A percentile compares a stretch with the other conserved stretches of the same genome.
Conservation (phyloP, 2,797 vertebrate genomes). For the Anabacerthia variegaticeps region DNA sequence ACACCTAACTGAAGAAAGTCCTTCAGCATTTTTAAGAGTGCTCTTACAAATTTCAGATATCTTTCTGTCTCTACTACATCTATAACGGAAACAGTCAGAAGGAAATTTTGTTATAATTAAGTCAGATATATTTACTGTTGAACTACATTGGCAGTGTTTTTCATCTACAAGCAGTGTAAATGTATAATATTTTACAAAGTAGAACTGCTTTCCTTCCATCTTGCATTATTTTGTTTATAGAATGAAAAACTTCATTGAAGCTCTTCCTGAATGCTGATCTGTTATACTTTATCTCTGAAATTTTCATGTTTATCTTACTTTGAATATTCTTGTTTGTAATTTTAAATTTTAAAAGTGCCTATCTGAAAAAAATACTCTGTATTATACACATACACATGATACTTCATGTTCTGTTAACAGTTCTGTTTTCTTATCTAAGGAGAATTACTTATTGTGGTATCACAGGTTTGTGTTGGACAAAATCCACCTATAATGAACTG, state of each 20-base stretch:
- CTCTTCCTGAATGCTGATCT: neutral
- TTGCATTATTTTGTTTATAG: neutral
- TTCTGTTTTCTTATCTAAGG: neutral
- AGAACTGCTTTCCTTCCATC: neutral
- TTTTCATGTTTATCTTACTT: neutral
- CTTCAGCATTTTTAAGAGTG: neutral
- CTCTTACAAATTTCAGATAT: neutral
- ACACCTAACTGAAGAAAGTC: neutral
- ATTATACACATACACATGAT: neutral
- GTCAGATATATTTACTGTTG: neutral
- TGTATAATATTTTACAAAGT: neutral
- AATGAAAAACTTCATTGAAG: neutral
- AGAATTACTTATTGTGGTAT: neutral
- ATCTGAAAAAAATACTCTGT: neutral
- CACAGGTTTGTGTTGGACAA: neutral
- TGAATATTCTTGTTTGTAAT: neutral
- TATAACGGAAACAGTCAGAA: neutral
- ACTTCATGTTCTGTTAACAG: neutral
- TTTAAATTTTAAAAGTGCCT: neutral
- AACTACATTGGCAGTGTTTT: neutral
- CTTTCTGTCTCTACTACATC: neutral
- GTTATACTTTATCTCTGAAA: neutral
- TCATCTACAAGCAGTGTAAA: neutral
- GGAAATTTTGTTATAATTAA: neutral
- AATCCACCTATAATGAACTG: neutral